Percentiles rank a stretch among this genome's conserved stretches.
phyloP scores from a whole-genome alignment of 2,797 vertebrate species.

The Myripristis jacobus region DNA sequence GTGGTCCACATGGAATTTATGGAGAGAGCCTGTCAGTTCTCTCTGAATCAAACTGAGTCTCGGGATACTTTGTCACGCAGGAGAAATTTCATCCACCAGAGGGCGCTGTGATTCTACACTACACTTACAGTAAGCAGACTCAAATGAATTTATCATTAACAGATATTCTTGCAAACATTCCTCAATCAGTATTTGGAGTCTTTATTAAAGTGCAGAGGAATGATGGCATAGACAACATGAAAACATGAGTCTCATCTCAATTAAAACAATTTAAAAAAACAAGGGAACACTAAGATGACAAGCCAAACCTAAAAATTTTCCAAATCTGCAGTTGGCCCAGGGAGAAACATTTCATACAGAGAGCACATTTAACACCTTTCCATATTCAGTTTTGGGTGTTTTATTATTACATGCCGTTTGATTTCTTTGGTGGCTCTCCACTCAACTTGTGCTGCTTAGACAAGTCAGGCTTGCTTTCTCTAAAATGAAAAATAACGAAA shows the following conservation, averaged over 20 bases:
- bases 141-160: conserved; percentile 12
- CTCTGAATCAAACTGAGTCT: not conserved
- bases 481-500: not conserved
- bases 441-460: not conserved
- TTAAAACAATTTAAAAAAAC: not conserved
- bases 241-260: not conserved
- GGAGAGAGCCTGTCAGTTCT: not conserved
- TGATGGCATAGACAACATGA: too few relatives aligned
- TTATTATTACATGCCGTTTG: not conserved
- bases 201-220: too few relatives aligned
- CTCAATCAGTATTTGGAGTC: not conserved
- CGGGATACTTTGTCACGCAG: not conserved
- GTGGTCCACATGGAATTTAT: too few relatives aligned
- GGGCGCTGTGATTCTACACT: conserved; percentile 53
- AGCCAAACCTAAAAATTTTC: too few relatives aligned
- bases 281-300: conserved; percentile 6
- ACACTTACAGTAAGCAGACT: not conserved
- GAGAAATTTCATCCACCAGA: conserved; percentile 66
- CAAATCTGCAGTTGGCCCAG: not conserved
- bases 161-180: not conserved
- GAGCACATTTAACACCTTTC: not conserved
- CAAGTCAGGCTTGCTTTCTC: not conserved
- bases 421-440: not conserved
- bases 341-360: not conserved
- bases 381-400: not conserved